A percentile compares a stretch with the other conserved stretches of the same genome.
Evolutionary conservation across 2,888 invertebrate species (phyloP).

Genomic region (Pollenia griseotomentosa): DNA sequence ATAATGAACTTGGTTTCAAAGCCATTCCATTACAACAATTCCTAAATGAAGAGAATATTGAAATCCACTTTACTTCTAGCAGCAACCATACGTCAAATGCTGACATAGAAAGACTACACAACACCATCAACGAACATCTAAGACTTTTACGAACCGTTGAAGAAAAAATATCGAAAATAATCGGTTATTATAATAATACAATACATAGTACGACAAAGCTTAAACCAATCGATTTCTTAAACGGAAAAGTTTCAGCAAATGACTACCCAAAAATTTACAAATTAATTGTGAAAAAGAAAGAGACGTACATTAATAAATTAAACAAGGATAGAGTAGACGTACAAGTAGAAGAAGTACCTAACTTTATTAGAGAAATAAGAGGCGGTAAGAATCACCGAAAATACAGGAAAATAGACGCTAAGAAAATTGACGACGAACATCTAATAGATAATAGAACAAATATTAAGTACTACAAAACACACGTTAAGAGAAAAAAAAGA

Average conservation of each 20-base stretch:
- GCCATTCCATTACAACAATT: slow-evolving; percentile 70
- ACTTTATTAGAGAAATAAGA: slow-evolving; percentile 5
- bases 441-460: no score
- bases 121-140: slow-evolving; percentile 73
- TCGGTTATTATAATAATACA: slow-evolving; percentile 74
- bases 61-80: slow-evolving; percentile 61
- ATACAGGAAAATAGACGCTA: slow-evolving; percentile 5
- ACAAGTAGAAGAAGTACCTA: not conserved
- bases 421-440: slow-evolving; percentile 6
- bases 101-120: slow-evolving; percentile 71
- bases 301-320: not conserved
- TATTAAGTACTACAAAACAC: no score
- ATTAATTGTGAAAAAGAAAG: no score
- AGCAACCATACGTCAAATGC: slow-evolving; percentile 70
- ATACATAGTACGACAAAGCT: slow-evolving; percentile 68
- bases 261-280: no score
- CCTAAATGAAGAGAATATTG: slow-evolving; percentile 45
- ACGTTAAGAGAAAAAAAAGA: no score
- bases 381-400: slow-evolving; percentile 16
- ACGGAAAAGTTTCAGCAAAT: no score
- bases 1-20: slow-evolving; percentile 71
- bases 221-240: slow-evolving; percentile 66
- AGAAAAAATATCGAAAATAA: slow-evolving; percentile 71
- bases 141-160: slow-evolving; percentile 69
- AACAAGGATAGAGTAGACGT: slow-evolving; percentile 7